Conservation (phyloP, 2,888 invertebrate species). For the Pristionchus exspectatus region DNA sequence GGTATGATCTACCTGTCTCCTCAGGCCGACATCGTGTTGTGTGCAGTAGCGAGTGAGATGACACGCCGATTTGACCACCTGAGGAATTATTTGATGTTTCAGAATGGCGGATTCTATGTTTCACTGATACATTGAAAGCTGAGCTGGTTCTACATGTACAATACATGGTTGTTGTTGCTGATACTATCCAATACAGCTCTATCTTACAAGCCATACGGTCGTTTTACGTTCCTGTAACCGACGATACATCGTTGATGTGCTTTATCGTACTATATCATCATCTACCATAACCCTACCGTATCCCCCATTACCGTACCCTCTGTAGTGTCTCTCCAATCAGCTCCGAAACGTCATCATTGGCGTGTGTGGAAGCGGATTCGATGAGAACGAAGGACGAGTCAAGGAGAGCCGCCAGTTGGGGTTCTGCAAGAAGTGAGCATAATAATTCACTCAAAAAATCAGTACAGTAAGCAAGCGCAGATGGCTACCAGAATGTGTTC, state of each 20-base stretch:
- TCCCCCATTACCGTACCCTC: constrained; percentile 9
- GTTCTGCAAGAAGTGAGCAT: constrained; percentile 53
- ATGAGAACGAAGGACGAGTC: constrained; percentile 58
- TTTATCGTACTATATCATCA: too few species aligned
- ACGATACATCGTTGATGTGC: too few species aligned
- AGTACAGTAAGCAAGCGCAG: too few species aligned
- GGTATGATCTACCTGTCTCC: constrained; percentile 2
- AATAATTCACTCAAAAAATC: too few species aligned
- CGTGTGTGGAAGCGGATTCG: constrained; percentile 54
- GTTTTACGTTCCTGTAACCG: too few species aligned
- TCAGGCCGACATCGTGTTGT: not conserved
- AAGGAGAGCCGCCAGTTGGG: constrained; percentile 57
- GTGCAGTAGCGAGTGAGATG: constrained; percentile 36
- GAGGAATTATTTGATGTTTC: not conserved
- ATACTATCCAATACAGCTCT: too few species aligned
- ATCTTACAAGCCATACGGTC: too few species aligned
- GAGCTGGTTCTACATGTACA: too few species aligned
- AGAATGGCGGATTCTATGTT: not conserved
- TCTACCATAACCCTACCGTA: not conserved
- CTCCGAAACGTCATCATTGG: constrained; percentile 31
- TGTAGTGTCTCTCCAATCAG: constrained; percentile 22
- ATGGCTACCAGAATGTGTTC: too few species aligned
- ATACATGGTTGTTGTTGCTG: too few species aligned
- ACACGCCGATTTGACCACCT: constrained; percentile 19
- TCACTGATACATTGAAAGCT: too few species aligned